Conservation (phyloP, 2,888 invertebrate genomes). For the Cerastis rubricosa region DNA sequence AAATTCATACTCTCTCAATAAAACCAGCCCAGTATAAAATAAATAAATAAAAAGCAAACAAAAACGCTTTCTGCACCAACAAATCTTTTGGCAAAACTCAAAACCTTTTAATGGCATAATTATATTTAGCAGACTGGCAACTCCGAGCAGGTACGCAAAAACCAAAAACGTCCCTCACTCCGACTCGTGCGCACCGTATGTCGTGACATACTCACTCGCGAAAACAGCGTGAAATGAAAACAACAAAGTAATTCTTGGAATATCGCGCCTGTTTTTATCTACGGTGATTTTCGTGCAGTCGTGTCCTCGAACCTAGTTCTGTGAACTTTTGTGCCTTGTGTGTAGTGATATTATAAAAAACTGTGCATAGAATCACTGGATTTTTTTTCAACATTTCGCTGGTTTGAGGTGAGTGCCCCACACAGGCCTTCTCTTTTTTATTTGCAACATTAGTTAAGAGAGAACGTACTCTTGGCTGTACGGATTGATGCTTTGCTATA, state of each 20-base stretch:
- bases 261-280: constrained; percentile 34
- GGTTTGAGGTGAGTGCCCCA: constrained; percentile 66
- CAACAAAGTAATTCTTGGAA: constrained; percentile 60
- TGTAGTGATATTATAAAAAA: constrained; percentile 51
- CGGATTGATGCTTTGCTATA: not conserved
- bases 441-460: constrained; percentile 25
- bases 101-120: constrained; percentile 15
- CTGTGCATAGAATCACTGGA: constrained; percentile 57
- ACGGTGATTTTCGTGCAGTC: constrained; percentile 34
- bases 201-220: constrained; percentile 28
- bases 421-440: constrained; percentile 64
- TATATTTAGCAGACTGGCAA: constrained; percentile 44
- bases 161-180: constrained; percentile 9
- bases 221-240: constrained; percentile 31
- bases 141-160: constrained; percentile 32
- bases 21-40: not conserved
- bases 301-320: constrained; percentile 28
- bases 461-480: constrained; percentile 39
- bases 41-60: not conserved
- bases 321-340: constrained; percentile 51
- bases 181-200: constrained; percentile 61
- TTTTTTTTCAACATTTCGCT: constrained; percentile 49
- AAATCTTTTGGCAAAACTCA: not conserved
- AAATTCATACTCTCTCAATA: not conserved
- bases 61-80: not conserved